Conservation (phyloP, 1,140 invertebrate species). For the Centruroides vittatus region DNA sequence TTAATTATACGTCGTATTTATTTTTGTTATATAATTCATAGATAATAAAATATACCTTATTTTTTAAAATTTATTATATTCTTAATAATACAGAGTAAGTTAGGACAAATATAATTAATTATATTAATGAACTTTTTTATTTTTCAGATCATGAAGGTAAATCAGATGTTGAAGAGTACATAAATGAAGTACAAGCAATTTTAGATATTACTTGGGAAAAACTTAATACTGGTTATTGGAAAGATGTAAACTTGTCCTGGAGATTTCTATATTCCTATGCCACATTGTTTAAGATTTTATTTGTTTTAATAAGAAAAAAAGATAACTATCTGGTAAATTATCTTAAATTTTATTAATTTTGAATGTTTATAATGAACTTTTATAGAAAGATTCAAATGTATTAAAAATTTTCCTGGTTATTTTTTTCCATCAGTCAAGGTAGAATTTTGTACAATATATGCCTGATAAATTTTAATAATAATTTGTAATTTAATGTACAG, state of each 20-base stretch:
- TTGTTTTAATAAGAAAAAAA: constrained; percentile 22
- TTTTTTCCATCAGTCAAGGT: no score
- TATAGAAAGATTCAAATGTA: no score
- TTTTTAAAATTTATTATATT: not conserved
- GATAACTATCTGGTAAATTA: not conserved
- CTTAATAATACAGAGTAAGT: not conserved
- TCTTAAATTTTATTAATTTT: constrained; percentile 4
- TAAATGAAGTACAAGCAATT: constrained; percentile 24
- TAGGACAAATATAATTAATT: not conserved
- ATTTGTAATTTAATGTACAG: no score
- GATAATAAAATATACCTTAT: not conserved
- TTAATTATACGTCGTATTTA: not conserved
- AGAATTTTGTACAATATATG: no score
- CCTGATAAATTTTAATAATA: no score
- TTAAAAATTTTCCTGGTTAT: no score
- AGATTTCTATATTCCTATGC: constrained; percentile 33
- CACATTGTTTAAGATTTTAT: constrained; percentile 35
- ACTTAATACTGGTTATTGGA: constrained; percentile 74
- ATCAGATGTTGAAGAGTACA: not conserved
- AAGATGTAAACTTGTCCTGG: constrained; percentile 45
- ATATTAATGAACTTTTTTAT: no score
- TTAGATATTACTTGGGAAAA: constrained; percentile 61
- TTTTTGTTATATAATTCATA: not conserved
- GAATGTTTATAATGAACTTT: no score
- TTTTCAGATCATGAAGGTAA: no score